phyloP scores from a whole-genome alignment of 2,797 vertebrate species.

The Columba guinea region DNA sequence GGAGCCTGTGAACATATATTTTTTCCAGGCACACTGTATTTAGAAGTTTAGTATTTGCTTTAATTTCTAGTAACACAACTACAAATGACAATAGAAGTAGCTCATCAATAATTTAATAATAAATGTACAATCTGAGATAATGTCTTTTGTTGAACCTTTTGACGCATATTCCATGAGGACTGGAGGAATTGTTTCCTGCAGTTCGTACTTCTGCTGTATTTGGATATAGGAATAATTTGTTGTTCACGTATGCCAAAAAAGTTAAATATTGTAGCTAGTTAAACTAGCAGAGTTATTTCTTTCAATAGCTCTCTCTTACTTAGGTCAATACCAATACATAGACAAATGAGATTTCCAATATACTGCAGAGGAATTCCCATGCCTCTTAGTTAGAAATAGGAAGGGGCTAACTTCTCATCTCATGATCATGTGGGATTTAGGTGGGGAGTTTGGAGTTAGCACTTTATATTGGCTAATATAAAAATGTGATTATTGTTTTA shows the following conservation, averaged over 20 bases:
- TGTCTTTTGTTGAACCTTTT: background rate
- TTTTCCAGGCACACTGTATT: background rate
- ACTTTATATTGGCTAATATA: background rate
- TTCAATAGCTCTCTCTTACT: background rate
- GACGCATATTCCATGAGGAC: background rate
- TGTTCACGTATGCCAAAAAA: background rate
- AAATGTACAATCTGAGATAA: background rate
- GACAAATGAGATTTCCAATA: background rate
- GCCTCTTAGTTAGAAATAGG: background rate
- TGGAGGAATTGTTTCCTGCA: background rate
- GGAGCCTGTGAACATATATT: background rate
- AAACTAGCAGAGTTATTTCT: background rate
- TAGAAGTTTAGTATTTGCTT: constrained; percentile 26
- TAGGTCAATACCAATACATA: background rate
- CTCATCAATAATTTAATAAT: constrained; percentile 23
- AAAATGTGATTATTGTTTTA: background rate
- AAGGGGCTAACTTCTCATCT: background rate
- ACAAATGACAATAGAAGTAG: background rate
- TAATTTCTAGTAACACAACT: background rate
- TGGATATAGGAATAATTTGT: background rate
- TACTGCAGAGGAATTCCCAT: background rate
- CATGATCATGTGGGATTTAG: background rate
- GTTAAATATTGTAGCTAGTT: background rate
- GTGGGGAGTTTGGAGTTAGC: background rate
- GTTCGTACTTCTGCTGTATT: background rate